Percentiles rank a stretch among this genome's conserved stretches.
These are phyloP conservation scores for Mizuhopecten yessoensis DNA, from an alignment of 1,140 invertebrate species.

Conservation along the genomic window DNA sequence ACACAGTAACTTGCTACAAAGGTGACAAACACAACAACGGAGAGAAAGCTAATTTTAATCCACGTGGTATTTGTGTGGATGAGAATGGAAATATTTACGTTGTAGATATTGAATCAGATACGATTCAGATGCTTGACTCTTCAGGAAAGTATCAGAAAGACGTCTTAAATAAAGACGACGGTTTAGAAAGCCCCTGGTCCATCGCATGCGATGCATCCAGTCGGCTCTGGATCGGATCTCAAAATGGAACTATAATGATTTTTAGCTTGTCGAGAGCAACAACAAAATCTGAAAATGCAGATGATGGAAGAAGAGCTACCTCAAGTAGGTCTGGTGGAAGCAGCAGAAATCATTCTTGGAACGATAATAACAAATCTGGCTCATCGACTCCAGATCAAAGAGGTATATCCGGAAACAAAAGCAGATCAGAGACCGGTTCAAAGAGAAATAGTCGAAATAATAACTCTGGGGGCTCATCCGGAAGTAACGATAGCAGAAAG, in stretches of 20 bases:
- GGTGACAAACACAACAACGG: not conserved
- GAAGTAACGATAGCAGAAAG: not conserved
- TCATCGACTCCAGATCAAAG: not conserved
- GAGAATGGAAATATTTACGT: constrained; percentile 37
- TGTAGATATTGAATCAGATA: constrained; percentile 30
- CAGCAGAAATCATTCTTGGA: not conserved
- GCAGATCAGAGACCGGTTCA: not conserved
- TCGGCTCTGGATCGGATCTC: constrained; percentile 48
- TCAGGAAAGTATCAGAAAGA: constrained; percentile 41
- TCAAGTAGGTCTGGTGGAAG: not conserved
- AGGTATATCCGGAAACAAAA: too few relatives aligned
- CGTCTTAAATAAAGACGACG: not conserved
- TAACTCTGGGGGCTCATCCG: not conserved
- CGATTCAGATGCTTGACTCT: not conserved
- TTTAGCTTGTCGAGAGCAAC: not conserved
- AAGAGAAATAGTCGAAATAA: not conserved
- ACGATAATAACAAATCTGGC: not conserved
- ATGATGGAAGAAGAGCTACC: not conserved
- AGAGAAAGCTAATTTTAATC: constrained; percentile 41
- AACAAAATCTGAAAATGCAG: not conserved
- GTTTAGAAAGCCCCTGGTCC: constrained; percentile 41
- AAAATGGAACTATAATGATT: constrained; percentile 43
- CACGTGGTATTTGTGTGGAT: constrained; percentile 49
- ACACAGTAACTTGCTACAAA: constrained; percentile 19
- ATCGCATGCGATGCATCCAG: constrained; percentile 44